Base-by-base conservation (phyloP, 2,888 invertebrate genomes). In the Lacanobia wlatinum region DNA sequence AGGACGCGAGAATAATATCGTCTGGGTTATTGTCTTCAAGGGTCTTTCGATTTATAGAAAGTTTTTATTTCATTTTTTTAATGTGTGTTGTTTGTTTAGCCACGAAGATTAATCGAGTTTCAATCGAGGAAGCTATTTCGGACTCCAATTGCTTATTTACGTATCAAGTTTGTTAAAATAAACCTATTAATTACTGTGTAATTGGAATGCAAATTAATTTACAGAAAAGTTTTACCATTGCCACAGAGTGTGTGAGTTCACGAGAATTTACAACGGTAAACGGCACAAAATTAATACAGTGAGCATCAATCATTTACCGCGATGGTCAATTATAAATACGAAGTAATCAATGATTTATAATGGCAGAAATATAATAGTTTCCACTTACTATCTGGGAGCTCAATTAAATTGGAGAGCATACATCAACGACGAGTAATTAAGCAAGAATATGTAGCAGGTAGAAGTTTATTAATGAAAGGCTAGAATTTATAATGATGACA, bases 1-100 rank as follows among this genome's bases (percentile, higher is more conserved):
- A 78, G 75, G 69, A 70, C 76, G 60, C 76, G 74, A 78, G 87
- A 85, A 87, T 83, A 80, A 86, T 85, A 85, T 86, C 85, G 84
- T 80, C 81, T 84, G 82, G 50, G 48, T 43, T 50, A 76, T 87
- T 84, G 83, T 86, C 74, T 85, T 73, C 68, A 63, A 60, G 71
- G 62, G 74, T 68, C 70, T 77, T 78, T 78, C 28, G 61, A 50
- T 76, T 76, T 76, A 61, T 59, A 38, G 73, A 60, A 70, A 60
- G 34, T 40, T 65, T 67, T 65, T 1, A 66, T 73, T 76, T 59
- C 52, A 52, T 65, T 7, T 2, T 68, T 71, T 50, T 61, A 74
- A 70, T 80, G 60, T 72, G 56, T 80, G 74, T 70, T 23, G 66
- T 61, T 80, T 76, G 53, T 69, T 78, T 46, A 40, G n/a, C 52